Percentiles rank a stretch among this genome's conserved stretches.
phyloP scores from a whole-genome alignment of 64 coral and sea anemone genomes.

The Catalaphyllia jardinei region DNA sequence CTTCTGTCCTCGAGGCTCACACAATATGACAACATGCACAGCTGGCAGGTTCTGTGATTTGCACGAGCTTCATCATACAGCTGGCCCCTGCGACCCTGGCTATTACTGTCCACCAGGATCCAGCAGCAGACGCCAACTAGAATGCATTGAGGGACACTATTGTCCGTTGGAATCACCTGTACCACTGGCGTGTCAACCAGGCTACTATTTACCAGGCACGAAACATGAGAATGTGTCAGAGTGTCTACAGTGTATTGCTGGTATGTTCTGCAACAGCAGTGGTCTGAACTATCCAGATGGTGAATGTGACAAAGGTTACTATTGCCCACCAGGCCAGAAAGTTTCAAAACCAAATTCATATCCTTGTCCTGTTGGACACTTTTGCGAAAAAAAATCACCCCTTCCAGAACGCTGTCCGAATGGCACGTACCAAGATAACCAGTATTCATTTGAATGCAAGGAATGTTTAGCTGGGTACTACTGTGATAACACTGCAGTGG shows the following conservation, averaged over 20 bases:
- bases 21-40: constrained; percentile 87
- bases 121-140: constrained; percentile 50
- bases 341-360: constrained; percentile 59
- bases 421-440: constrained; percentile 80
- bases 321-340: constrained; percentile 83
- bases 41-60: constrained; percentile 79
- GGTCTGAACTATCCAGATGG: constrained; percentile 70
- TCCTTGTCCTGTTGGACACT: constrained; percentile 83
- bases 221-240: constrained; percentile 73
- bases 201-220: constrained; percentile 73
- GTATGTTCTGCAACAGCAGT: constrained; percentile 85
- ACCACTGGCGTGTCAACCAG: constrained; percentile 74
- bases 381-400: constrained; percentile 72
- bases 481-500: constrained; percentile 80
- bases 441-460: constrained; percentile 75
- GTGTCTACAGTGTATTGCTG: constrained; percentile 78
- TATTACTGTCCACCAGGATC: constrained; percentile 93
- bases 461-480: constrained; percentile 80
- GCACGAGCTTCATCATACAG: constrained; percentile 38
- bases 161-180: constrained; percentile 61
- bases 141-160: constrained; percentile 82
- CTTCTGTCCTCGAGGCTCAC: constrained; percentile 73
- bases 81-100: constrained; percentile 72
- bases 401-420: constrained; percentile 73
- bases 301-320: constrained; percentile 78